A percentile compares a stretch with the other conserved stretches of the same genome.
Conservation (phyloP, 1,140 invertebrate genomes). For the Aphelinus certus region DNA sequence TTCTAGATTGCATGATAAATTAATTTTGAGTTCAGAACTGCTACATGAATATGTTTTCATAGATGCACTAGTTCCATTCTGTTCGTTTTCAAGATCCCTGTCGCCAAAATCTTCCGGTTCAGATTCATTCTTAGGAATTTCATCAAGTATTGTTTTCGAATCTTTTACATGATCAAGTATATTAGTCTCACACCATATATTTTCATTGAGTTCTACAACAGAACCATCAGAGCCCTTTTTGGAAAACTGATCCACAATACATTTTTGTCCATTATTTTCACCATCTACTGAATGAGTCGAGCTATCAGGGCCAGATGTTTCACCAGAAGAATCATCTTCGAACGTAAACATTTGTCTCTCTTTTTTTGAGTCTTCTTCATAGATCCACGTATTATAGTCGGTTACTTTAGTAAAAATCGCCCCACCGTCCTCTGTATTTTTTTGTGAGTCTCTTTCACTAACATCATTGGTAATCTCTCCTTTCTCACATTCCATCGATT, state of each 20-base stretch:
- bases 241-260: conserved; percentile 48
- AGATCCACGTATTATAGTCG: conserved; percentile 64
- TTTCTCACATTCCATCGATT: too few relatives aligned
- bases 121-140: conserved; percentile 60
- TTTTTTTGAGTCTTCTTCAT: conserved; percentile 61
- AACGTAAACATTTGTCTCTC: conserved; percentile 64
- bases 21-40: too few relatives aligned
- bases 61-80: conserved; percentile 47
- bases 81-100: conserved; percentile 58
- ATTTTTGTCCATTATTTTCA: conserved; percentile 58
- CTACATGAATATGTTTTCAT: too few relatives aligned
- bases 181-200: conserved; percentile 51
- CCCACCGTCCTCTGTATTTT: conserved; percentile 56
- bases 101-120: conserved; percentile 61
- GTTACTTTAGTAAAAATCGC: conserved; percentile 65
- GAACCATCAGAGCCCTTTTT: conserved; percentile 58
- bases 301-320: conserved; percentile 87
- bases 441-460: conserved; percentile 49
- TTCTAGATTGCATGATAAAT: conserved; percentile 22
- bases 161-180: conserved; percentile 61
- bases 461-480: too few relatives aligned
- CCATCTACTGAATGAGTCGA: conserved; percentile 80
- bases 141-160: conserved; percentile 59
- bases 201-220: conserved; percentile 57
- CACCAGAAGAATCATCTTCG: conserved; percentile 76